Evolutionary conservation across 2,797 vertebrate genomes (phyloP), one percentile per base, ranked within the genome.

Genomic region (Chaenodraco wilsoni): DNA sequence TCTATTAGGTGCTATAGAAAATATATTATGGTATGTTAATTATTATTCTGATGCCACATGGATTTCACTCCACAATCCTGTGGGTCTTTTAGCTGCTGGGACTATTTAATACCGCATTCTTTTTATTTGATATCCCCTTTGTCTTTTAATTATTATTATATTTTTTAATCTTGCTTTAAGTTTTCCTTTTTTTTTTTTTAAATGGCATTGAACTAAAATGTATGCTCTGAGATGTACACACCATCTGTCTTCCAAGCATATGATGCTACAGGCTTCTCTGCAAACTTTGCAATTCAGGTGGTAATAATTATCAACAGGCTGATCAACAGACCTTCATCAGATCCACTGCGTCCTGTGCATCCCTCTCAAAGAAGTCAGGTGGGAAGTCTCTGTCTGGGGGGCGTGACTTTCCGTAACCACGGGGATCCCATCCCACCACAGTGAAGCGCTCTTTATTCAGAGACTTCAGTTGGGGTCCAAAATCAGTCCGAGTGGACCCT

Each of bases 311-410:
- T 55, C 40, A 69, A 59, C 2, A 61, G 9, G 17, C 10, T 2
- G 11, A 13, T 19, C 5, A 37, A 37, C 33, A 51, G 82, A 97
- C 97, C 95, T 96, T 95, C 97, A 98, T 98, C 78, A 98, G 90
- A 80, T 95, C 96, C 76, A 98, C 89, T 3, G 94, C 96, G 40
- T 98, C 97, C 86, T 95, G 95, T 23, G 97, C 96, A 74, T 99
- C 97, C 70, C 96, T 95, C 87, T 97, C 95, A 85, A 95, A 98
- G 84, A 96, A 97, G 75, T 97, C 93, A 1, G 68, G n/a, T 21
- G 96, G 96, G 63, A 96, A 99, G 81, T 97, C 96, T 89, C 97
- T 92, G 54, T 90, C 63, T 0, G 97, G 96, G 8, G 97, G 97
- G 12, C 96, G 95, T 21, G 97, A 99, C 3, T 69, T 78, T 52